Percentiles rank a stretch among this genome's conserved stretches.
Evolutionary conservation across 1,140 invertebrate species (phyloP).

Genomic region (Acyrthosiphon pisum): DNA sequence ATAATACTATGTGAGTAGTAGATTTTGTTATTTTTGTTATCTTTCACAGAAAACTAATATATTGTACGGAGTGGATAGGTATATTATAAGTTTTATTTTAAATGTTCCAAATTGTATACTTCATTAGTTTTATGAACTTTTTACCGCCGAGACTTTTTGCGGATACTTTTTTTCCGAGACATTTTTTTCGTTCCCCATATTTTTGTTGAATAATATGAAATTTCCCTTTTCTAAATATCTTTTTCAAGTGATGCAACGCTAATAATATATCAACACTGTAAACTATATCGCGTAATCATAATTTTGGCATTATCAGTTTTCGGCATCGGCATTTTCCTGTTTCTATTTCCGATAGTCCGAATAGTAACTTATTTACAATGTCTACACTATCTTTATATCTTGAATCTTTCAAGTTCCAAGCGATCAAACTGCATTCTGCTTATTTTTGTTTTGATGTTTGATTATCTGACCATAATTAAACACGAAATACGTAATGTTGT

Average conservation of each 20-base stretch:
- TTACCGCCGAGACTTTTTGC: too few relatives aligned
- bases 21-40: too few relatives aligned
- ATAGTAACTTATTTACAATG: neutral
- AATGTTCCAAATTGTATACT: too few relatives aligned
- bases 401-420: too few relatives aligned
- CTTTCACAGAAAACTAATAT: too few relatives aligned
- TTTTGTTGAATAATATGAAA: neutral
- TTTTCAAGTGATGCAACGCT: neutral
- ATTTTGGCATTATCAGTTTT: slow-evolving; percentile 5
- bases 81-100: too few relatives aligned
- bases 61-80: too few relatives aligned
- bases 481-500: neutral
- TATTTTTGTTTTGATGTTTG: neutral
- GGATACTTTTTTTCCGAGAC: too few relatives aligned
- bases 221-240: neutral
- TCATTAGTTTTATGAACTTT: too few relatives aligned
- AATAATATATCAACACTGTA: slow-evolving; percentile 9
- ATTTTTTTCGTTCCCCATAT: too few relatives aligned
- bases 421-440: neutral
- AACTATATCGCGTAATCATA: neutral
- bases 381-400: neutral
- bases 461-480: neutral
- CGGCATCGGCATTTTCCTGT: slow-evolving; percentile 30
- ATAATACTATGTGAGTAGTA: too few relatives aligned
- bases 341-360: neutral